A percentile compares a stretch with the other conserved stretches of the same genome.
phyloP scores from a whole-genome alignment of 2,797 vertebrate species.

The Myotis pilosus region DNA sequence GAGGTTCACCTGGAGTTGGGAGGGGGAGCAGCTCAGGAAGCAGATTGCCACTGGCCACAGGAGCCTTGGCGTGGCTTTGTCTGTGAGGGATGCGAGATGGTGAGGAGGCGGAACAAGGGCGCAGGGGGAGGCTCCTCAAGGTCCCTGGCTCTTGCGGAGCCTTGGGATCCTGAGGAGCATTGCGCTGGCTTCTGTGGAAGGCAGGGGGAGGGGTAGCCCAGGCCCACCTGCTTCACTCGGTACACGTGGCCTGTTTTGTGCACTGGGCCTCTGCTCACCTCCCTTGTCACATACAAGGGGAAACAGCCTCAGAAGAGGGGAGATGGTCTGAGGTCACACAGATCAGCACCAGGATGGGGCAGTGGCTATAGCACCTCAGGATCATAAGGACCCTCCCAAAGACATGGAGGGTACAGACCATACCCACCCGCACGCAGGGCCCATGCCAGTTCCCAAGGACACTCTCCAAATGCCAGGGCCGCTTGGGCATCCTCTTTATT shows the following conservation, averaged over 20 bases:
- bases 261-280: neutral
- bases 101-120: neutral
- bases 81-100: neutral
- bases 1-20: neutral
- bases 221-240: neutral
- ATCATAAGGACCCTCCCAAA: neutral
- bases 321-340: neutral
- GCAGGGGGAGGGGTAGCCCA: neutral
- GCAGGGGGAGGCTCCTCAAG: neutral
- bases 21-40: neutral
- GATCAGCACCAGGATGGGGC: neutral
- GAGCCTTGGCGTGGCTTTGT: neutral
- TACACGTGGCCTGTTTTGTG: neutral
- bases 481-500: conserved; percentile 56
- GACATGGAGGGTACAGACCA: neutral
- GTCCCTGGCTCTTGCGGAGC: neutral
- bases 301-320: neutral
- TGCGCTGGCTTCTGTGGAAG: neutral
- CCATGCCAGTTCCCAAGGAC: neutral
- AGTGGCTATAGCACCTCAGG: neutral
- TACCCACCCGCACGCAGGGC: neutral
- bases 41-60: neutral
- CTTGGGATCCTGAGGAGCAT: neutral
- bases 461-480: neutral
- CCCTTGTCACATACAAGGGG: neutral